These are phyloP conservation scores for Caenorhabditis sp. DNA, from an alignment of 2,888 invertebrate genomes.

Conservation along the genomic window DNA sequence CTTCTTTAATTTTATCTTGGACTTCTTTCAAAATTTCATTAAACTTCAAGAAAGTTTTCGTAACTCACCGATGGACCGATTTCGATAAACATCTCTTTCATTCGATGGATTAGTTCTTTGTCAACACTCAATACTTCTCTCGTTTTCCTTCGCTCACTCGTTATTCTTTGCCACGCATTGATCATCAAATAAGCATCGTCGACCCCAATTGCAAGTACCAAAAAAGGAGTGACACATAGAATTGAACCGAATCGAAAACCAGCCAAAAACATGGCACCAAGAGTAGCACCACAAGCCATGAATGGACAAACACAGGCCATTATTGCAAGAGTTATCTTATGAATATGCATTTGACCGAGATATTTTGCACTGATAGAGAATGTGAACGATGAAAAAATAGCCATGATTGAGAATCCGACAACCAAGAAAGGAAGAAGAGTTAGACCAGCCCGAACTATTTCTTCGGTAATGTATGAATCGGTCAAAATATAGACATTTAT, in stretches of 20 bases:
- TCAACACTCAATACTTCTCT: slow-evolving; percentile 12
- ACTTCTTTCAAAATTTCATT: neutral
- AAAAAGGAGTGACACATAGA: slow-evolving; percentile 66
- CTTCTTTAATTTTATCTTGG: no score
- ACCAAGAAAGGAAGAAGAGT: slow-evolving; percentile 67
- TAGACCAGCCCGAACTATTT: slow-evolving; percentile 60
- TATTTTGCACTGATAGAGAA: slow-evolving; percentile 61
- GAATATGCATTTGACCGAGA: slow-evolving; percentile 56
- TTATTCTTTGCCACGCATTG: slow-evolving; percentile 67
- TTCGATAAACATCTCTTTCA: slow-evolving; percentile 56
- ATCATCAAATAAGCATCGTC: slow-evolving; percentile 69
- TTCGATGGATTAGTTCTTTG: slow-evolving; percentile 41
- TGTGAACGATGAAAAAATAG: slow-evolving; percentile 61
- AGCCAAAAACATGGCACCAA: slow-evolving; percentile 58
- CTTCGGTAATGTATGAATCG: slow-evolving; percentile 65
- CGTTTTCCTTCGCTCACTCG: slow-evolving; percentile 33
- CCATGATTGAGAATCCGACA: slow-evolving; percentile 69
- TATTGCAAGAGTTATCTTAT: slow-evolving; percentile 62
- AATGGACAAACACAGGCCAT: slow-evolving; percentile 67
- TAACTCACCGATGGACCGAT: slow-evolving; percentile 46
- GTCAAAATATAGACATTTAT: slow-evolving; percentile 55
- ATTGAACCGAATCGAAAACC: slow-evolving; percentile 69
- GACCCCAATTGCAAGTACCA: slow-evolving; percentile 67
- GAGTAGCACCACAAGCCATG: slow-evolving; percentile 63
- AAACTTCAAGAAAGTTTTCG: neutral